Evolutionary conservation across 2,888 invertebrate species (phyloP).

Genomic region (Vandiemenella viatica): DNA sequence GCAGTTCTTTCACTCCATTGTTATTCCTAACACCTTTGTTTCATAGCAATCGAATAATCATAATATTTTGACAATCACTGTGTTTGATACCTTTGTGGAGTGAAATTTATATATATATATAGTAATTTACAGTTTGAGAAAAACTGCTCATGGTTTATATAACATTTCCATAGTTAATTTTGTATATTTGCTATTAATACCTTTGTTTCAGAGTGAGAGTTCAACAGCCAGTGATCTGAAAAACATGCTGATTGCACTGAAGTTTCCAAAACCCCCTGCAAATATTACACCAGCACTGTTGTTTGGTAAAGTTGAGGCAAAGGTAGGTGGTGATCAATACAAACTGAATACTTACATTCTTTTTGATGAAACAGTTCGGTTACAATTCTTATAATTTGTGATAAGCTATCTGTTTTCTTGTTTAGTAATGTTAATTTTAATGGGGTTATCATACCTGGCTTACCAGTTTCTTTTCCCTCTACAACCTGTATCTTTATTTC

Average conservation of each 20-base stretch:
- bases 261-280: constrained; percentile 75
- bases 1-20: no score
- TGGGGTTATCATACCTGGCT: no score
- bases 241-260: constrained; percentile 59
- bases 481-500: no score
- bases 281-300: constrained; percentile 61
- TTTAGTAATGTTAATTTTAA: no score
- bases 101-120: background rate
- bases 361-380: background rate
- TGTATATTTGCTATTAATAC: background rate
- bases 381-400: background rate
- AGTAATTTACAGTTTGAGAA: background rate
- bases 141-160: background rate
- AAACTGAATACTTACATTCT: no score
- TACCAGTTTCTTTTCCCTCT: no score
- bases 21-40: no score
- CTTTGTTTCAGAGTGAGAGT: constrained; percentile 57
- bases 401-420: background rate
- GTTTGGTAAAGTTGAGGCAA: constrained; percentile 59
- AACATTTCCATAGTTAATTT: background rate
- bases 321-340: no score
- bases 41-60: no score
- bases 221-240: constrained; percentile 65
- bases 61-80: no score
- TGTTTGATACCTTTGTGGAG: no score